Evolutionary conservation across 2,797 vertebrate genomes (phyloP).

Genomic region (Dicrostonyx torquatus): DNA sequence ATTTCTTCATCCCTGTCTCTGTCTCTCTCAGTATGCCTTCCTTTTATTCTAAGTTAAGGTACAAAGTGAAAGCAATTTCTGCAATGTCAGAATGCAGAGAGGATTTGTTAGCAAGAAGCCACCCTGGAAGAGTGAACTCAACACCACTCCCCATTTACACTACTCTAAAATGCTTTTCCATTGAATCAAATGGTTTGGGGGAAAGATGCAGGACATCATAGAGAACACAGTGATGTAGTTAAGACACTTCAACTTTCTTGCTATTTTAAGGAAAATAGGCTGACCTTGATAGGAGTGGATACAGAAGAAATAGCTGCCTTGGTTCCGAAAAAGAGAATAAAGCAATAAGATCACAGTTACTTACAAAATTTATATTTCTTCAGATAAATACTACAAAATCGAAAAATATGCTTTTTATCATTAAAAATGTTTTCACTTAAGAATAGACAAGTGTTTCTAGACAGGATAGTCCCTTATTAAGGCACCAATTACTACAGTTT

Average conservation of each 20-base stretch:
- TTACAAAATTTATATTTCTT: slow-evolving; percentile 33
- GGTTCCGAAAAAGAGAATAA: slow-evolving; percentile 61
- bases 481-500: slow-evolving; percentile 59
- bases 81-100: slow-evolving; percentile 35
- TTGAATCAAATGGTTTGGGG: slow-evolving; percentile 57
- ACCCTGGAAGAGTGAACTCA: slow-evolving; percentile 50
- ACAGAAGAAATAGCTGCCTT: slow-evolving; percentile 74
- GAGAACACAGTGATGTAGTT: slow-evolving; percentile 62
- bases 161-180: slow-evolving; percentile 59
- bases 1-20: not conserved
- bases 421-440: slow-evolving; percentile 58
- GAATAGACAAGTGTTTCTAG: slow-evolving; percentile 69
- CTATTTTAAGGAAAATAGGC: slow-evolving; percentile 72
- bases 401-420: slow-evolving; percentile 61
- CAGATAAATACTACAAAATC: slow-evolving; percentile 34
- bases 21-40: too few species aligned
- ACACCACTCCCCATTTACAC: not conserved
- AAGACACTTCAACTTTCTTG: slow-evolving; percentile 63
- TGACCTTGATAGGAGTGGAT: slow-evolving; percentile 53
- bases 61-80: not conserved
- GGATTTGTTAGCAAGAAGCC: slow-evolving; percentile 59
- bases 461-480: slow-evolving; percentile 71
- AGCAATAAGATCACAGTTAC: slow-evolving; percentile 45
- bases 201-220: slow-evolving; percentile 70
- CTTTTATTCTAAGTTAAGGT: not conserved